Evolutionary conservation across 2,888 invertebrate genomes (phyloP).

Genomic region (Plebejus argus): DNA sequence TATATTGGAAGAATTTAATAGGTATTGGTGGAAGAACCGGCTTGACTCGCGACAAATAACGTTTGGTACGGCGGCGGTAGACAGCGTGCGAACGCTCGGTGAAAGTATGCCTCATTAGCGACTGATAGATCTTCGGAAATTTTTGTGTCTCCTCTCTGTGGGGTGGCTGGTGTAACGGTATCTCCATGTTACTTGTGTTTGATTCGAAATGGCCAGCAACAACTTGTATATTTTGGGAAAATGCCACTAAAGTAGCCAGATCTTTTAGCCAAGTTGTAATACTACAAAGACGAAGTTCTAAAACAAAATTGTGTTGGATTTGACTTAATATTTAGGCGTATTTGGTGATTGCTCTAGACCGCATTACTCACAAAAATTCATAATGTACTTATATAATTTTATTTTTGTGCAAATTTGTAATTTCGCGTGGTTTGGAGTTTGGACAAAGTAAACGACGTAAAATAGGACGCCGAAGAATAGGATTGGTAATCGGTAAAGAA

Average conservation of each 20-base stretch:
- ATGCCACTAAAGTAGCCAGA: too few relatives aligned
- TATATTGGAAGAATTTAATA: slow-evolving; percentile 3
- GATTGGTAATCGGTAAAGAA: neutral
- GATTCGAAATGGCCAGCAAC: neutral
- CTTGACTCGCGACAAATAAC: slow-evolving; percentile 71
- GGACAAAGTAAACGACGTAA: too few relatives aligned
- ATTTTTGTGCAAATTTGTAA: too few relatives aligned
- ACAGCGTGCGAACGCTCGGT: slow-evolving; percentile 80
- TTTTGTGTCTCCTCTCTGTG: slow-evolving; percentile 3
- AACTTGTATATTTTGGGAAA: neutral
- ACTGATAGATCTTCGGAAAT: slow-evolving; percentile 48
- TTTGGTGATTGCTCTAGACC: too few relatives aligned
- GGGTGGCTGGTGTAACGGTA: neutral
- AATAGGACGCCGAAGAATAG: too few relatives aligned
- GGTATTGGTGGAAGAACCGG: slow-evolving; percentile 59
- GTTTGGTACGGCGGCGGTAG: slow-evolving; percentile 72
- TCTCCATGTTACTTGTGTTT: neutral
- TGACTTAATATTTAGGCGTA: too few relatives aligned
- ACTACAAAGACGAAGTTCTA: too few relatives aligned
- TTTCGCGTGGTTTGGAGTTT: too few relatives aligned
- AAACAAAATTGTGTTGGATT: too few relatives aligned
- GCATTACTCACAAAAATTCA: too few relatives aligned
- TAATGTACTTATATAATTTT: too few relatives aligned
- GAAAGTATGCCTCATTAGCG: slow-evolving; percentile 63
- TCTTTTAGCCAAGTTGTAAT: too few relatives aligned